Percentiles rank a stretch among this genome's conserved stretches.
phyloP scores from a whole-genome alignment of 2,113 vertebrate genomes.

The Pollimyrus isidori region DNA sequence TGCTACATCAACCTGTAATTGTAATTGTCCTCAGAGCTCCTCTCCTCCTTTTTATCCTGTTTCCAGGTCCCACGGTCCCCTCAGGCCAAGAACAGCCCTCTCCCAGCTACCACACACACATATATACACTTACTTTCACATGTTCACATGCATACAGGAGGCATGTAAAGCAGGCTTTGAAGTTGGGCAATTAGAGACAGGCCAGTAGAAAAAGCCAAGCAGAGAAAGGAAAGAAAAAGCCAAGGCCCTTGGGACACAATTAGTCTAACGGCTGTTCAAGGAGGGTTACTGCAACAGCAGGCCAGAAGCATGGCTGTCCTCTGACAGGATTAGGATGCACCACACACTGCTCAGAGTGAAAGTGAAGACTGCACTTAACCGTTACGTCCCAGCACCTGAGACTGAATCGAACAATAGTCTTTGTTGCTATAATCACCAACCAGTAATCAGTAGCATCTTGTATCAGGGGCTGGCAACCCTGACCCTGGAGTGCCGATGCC shows the following conservation, averaged over 20 bases:
- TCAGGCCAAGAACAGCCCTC: slow-evolving; percentile 18
- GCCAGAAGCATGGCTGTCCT: slow-evolving; percentile 36
- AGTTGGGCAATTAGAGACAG: slow-evolving; percentile 51
- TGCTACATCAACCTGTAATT: background rate
- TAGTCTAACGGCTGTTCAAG: slow-evolving; percentile 48
- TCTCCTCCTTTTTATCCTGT: slow-evolving; percentile 32
- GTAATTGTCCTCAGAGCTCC: background rate
- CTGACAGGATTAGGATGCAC: slow-evolving; percentile 44
- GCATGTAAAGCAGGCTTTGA: slow-evolving; percentile 52
- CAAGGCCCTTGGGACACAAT: slow-evolving; percentile 54
- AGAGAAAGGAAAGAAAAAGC: slow-evolving; percentile 48
- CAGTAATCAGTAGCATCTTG: background rate
- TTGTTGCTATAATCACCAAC: background rate
- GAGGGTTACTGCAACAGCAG: slow-evolving; percentile 57
- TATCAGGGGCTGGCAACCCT: background rate
- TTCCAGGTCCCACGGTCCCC: slow-evolving; percentile 37
- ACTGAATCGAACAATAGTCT: background rate
- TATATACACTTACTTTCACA: background rate
- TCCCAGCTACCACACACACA: background rate
- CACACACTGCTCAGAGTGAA: slow-evolving; percentile 32
- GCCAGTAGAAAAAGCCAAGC: slow-evolving; percentile 33
- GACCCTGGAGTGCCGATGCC: background rate
- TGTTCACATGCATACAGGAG: slow-evolving; percentile 9
- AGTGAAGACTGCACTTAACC: slow-evolving; percentile 17
- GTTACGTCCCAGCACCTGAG: background rate